Conservation (phyloP, 2,797 vertebrate species). For the Clarias platycephalus region DNA sequence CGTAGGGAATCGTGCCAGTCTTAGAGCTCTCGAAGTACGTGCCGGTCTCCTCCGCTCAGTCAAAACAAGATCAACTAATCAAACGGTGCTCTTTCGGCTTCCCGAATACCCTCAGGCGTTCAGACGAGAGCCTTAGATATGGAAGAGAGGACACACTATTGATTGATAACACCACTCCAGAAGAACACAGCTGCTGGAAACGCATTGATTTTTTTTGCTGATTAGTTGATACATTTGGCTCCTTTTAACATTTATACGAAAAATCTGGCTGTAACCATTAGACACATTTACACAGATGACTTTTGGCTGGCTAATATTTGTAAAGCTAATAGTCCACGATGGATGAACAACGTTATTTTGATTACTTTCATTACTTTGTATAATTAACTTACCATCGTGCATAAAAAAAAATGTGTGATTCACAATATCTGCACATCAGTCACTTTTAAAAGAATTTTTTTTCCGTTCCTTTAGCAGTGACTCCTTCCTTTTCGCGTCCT, state of each 20-base stretch:
- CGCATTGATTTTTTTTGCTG: not conserved
- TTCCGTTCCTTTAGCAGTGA: not conserved
- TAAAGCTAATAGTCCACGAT: not conserved
- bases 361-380: not conserved
- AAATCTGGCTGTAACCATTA: not conserved
- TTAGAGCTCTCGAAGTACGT: not conserved
- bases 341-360: not conserved
- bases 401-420: not conserved
- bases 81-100: not conserved
- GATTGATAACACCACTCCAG: conserved; percentile 4
- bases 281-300: not conserved
- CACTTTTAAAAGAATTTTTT: not conserved
- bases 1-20: not conserved
- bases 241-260: not conserved
- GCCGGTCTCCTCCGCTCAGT: not conserved
- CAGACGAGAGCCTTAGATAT: not conserved
- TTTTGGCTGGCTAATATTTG: not conserved
- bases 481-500: not conserved
- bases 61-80: conserved; percentile 24
- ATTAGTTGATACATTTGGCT: not conserved
- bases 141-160: not conserved
- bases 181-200: not conserved
- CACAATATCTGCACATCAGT: not conserved
- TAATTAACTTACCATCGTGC: not conserved
- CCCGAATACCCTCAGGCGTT: not conserved